Evolutionary conservation across 2,797 vertebrate species (phyloP).

Genomic region (Otus scops): DNA sequence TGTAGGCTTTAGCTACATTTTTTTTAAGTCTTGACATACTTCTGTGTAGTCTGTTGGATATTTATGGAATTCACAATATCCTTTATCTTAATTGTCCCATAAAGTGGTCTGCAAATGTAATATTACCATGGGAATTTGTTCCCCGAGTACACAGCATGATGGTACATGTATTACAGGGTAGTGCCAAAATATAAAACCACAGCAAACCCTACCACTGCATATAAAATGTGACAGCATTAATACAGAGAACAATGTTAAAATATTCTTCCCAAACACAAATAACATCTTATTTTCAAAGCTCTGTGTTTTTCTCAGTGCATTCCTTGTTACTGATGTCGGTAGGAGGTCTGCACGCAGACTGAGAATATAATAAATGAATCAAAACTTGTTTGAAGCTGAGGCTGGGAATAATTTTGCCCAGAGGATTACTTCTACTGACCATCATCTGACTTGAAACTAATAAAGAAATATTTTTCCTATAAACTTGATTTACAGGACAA

Average conservation of each 20-base stretch:
- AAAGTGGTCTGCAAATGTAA: background rate
- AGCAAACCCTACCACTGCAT: background rate
- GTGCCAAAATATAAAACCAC: slow-evolving; percentile 22
- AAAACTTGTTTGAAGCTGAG: slow-evolving; percentile 17
- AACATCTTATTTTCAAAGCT: slow-evolving; percentile 37
- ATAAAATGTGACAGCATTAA: slow-evolving; percentile 39
- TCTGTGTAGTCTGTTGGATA: background rate
- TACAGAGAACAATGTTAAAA: background rate
- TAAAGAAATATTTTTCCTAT: slow-evolving; percentile 31
- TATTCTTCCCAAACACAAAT: slow-evolving; percentile 11
- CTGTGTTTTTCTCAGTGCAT: slow-evolving; percentile 1
- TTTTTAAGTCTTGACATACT: background rate
- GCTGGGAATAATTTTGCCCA: slow-evolving; percentile 26
- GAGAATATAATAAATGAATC: slow-evolving; percentile 39
- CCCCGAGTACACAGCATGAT: background rate
- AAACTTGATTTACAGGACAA: slow-evolving; percentile 42
- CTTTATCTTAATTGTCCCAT: background rate
- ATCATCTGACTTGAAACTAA: slow-evolving; percentile 17
- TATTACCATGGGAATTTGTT: background rate
- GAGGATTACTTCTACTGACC: slow-evolving; percentile 43
- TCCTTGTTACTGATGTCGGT: slow-evolving; percentile 9
- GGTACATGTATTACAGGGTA: background rate
- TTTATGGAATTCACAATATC: background rate
- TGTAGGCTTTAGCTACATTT: background rate
- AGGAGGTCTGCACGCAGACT: background rate